Evolutionary conservation across 2,797 vertebrate genomes (phyloP), one percentile per base, ranked within the genome.

Genomic region (Dipus sagitta): DNA sequence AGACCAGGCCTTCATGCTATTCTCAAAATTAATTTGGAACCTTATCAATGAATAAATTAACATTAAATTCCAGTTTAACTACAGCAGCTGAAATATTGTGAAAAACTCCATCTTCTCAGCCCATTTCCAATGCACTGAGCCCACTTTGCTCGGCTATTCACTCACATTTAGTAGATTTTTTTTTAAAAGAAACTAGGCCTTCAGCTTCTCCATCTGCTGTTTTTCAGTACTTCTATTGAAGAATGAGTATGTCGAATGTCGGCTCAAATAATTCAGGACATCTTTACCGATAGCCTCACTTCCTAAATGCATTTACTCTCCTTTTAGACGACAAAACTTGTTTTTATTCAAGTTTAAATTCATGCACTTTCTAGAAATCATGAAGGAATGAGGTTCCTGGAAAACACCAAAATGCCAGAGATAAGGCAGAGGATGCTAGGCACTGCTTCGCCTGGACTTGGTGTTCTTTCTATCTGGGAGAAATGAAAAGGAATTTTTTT

Each of bases 191-290:
- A 90, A 92, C 47, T 47, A 47, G 82, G 92, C 90, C 83, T 96
- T 93, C 58, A 87, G 86, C 88, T 84, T 94, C 79, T 75, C 88
- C 95, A 96, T 93, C 94, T 96, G 96, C 65, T 96, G 47, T 75
- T 96, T 96, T 97, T 94, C 42, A 75, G 64, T 84, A 24, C 76
- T 95, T 93, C 78, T 84, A 42, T 72, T 91, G 85, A 93, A 96
- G 94, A 96, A 87, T 17, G 67, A 95, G 12, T 90, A 88, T 95
- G 92, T 97, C 94, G 94, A 94, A 91, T 85, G 90, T 78, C 86
- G 79, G 90, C 77, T 93, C 75, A 89, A 96, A 92, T 92, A 86
- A 14, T 78, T 84, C 18, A 96, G 86, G 77, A 93, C 82, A 80
- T 94, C 88, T 83, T 96, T 95, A 83, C 42, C 47, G 75, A 83